phyloP scores from a whole-genome alignment of 1,140 invertebrate species.

The Manduca sexta region DNA sequence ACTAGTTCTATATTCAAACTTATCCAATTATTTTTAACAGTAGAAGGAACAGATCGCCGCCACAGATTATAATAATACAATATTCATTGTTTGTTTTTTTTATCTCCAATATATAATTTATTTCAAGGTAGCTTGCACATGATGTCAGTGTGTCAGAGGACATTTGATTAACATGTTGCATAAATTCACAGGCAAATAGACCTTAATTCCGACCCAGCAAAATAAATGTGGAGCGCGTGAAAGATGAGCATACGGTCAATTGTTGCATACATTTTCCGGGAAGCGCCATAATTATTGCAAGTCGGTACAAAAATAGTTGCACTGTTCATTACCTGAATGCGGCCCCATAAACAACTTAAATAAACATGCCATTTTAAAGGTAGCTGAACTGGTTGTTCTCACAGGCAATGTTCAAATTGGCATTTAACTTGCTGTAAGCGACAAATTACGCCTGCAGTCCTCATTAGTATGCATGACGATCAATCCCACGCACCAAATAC shows the following conservation, averaged over 20 bases:
- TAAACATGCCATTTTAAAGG: not conserved
- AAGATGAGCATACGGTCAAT: slow-evolving; percentile 45
- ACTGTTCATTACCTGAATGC: not conserved
- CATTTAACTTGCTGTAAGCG: slow-evolving; percentile 6
- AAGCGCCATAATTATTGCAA: slow-evolving; percentile 16
- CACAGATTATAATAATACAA: too few relatives aligned
- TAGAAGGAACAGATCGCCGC: too few relatives aligned
- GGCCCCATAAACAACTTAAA: not conserved
- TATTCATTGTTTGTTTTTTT: too few relatives aligned
- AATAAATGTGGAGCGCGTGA: slow-evolving; percentile 23
- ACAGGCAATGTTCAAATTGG: not conserved
- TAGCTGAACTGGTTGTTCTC: not conserved
- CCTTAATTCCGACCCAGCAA: slow-evolving; percentile 29
- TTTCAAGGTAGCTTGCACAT: not conserved
- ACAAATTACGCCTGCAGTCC: slow-evolving; percentile 39
- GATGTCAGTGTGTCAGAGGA: slow-evolving; percentile 4
- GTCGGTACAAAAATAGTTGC: not conserved
- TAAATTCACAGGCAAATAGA: slow-evolving; percentile 20
- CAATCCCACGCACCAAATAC: slow-evolving; percentile 50
- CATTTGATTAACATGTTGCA: slow-evolving; percentile 10
- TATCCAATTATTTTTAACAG: too few relatives aligned
- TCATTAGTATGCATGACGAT: slow-evolving; percentile 39
- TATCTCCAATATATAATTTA: too few relatives aligned
- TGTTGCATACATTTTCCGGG: slow-evolving; percentile 39
- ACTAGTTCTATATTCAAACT: too few relatives aligned